Conservation (phyloP, 64 coral and sea anemone genomes). For the Stichodactyla mertensii region DNA sequence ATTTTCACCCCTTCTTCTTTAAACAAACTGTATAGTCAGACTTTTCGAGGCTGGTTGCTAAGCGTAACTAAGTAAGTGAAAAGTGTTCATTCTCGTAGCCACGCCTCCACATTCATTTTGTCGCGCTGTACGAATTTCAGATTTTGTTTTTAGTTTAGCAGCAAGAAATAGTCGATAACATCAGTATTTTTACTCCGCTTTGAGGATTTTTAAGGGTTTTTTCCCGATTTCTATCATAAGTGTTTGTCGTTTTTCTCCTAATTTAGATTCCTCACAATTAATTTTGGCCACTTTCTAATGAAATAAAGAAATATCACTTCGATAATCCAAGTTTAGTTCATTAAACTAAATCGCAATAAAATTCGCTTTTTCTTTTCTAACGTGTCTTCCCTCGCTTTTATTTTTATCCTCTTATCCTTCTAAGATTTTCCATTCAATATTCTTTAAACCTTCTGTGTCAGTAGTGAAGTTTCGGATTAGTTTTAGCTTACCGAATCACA, state of each 20-base stretch:
- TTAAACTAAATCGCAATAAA: too few species aligned
- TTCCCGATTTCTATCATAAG: neutral
- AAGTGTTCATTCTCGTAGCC: too few species aligned
- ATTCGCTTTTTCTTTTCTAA: too few species aligned
- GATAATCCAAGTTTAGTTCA: too few species aligned
- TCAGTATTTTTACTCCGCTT: neutral
- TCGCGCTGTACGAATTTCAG: neutral
- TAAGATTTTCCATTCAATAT: too few species aligned
- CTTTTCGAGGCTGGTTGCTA: neutral
- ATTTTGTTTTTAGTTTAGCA: neutral
- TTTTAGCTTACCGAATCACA: neutral
- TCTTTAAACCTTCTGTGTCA: too few species aligned
- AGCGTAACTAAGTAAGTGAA: neutral
- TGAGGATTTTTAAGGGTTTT: neutral
- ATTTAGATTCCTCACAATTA: neutral
- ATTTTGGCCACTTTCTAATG: neutral
- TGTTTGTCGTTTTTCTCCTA: neutral
- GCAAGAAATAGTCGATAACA: neutral
- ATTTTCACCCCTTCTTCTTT: neutral
- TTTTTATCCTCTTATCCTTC: too few species aligned
- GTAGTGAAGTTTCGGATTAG: neutral
- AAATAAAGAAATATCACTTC: too few species aligned
- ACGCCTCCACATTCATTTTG: neutral
- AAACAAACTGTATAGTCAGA: too few species aligned
- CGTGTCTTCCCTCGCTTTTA: neutral